Evolutionary conservation across 2,113 vertebrate genomes (phyloP).

Genomic region (Nanorana parkeri): DNA sequence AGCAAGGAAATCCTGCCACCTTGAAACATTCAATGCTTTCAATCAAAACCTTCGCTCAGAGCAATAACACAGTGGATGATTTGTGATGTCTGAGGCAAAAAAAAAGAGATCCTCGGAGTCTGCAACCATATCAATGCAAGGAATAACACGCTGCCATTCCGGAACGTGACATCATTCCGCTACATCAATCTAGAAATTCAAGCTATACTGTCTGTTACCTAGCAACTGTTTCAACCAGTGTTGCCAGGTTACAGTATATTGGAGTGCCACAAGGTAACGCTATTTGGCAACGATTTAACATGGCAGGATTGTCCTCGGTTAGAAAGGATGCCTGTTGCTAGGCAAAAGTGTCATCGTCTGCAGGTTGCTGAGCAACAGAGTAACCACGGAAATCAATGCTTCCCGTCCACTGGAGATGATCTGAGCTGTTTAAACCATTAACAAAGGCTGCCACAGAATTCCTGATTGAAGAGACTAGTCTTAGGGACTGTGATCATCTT

Average conservation of each 20-base stretch:
- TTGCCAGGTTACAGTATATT: neutral
- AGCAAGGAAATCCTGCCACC: no score
- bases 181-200: neutral
- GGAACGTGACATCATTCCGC: neutral
- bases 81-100: no score
- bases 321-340: constrained; percentile 29
- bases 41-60: no score
- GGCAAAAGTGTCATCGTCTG: constrained; percentile 39
- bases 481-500: constrained; percentile 19
- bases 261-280: neutral
- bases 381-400: constrained; percentile 46
- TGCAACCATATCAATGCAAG: no score
- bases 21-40: no score
- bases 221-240: constrained; percentile 20
- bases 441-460: constrained; percentile 33
- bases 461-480: constrained; percentile 30
- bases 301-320: constrained; percentile 9
- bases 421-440: constrained; percentile 37
- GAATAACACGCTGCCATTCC: no score
- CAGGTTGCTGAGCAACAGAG: constrained; percentile 47
- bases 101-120: no score
- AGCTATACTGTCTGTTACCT: constrained; percentile 22
- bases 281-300: constrained; percentile 9
- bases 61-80: no score
- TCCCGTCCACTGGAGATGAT: constrained; percentile 26